Percentiles rank a stretch among this genome's conserved stretches.
These are phyloP conservation scores for Bombus cullumanus DNA, from an alignment of 1,140 invertebrate genomes.

Conservation along the genomic window DNA sequence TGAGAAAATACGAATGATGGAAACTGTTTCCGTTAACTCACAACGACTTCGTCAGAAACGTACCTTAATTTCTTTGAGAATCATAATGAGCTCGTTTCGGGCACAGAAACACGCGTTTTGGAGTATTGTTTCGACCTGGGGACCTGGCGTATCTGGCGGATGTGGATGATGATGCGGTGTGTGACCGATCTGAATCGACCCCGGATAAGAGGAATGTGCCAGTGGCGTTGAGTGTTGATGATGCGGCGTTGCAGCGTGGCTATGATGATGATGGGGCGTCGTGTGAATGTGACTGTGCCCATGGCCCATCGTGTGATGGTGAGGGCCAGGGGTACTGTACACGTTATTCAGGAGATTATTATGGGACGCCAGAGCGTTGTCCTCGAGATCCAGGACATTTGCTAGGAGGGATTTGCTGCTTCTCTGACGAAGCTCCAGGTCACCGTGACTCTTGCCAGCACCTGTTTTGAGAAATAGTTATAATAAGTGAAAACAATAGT, in stretches of 20 bases:
- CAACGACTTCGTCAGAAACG: background rate
- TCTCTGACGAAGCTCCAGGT: slow-evolving; percentile 87
- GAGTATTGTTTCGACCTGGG: slow-evolving; percentile 82
- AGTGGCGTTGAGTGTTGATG: slow-evolving; percentile 79
- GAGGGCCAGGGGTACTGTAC: slow-evolving; percentile 80
- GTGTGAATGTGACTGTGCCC: slow-evolving; percentile 79
- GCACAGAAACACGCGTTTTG: slow-evolving; percentile 89
- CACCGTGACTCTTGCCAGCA: slow-evolving; percentile 85
- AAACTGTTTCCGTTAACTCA: background rate
- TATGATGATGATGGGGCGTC: slow-evolving; percentile 81
- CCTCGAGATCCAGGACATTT: slow-evolving; percentile 97
- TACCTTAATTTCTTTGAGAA: slow-evolving; percentile 96
- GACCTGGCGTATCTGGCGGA: slow-evolving; percentile 79
- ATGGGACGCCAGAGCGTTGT: slow-evolving; percentile 84
- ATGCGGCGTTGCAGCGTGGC: slow-evolving; percentile 78
- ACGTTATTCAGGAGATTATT: slow-evolving; percentile 82
- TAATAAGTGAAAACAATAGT: background rate
- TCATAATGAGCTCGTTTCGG: slow-evolving; percentile 95
- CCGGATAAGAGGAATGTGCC: slow-evolving; percentile 77
- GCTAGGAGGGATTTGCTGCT: slow-evolving; percentile 95
- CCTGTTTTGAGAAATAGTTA: slow-evolving; percentile 61
- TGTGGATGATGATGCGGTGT: slow-evolving; percentile 82
- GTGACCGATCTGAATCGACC: slow-evolving; percentile 77
- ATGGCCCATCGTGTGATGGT: slow-evolving; percentile 79
- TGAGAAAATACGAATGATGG: background rate